Evolutionary conservation across 92 coral and sea anemone species (phyloP), one percentile per base, ranked within the genome.

Genomic region (Palythoa grandiflora): DNA sequence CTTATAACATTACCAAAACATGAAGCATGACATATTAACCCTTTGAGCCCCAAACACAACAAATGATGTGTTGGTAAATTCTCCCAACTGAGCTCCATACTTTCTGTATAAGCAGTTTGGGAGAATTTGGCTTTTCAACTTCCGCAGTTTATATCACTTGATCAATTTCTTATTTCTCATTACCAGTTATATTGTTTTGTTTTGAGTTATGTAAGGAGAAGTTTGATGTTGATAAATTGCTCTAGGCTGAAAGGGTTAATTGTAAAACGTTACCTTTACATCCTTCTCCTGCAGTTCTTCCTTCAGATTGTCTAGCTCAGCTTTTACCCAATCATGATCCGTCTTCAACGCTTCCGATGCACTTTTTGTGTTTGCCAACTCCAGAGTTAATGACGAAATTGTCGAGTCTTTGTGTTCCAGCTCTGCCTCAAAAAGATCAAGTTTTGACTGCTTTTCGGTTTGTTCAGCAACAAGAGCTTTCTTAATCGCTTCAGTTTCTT

Each of bases 321-420:
- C 77, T 87, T 89, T 88, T 35, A 91, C 87, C 95, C 95, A 92
- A 3, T 94, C 95, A 59, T 93, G 91, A 9, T 91, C 93, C 16
- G 87, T 90, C 84, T 74, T 89, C 79, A 86, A 19, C 52, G 75
- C 86, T 77, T 86, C 84, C 61, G 94, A 83, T 47, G 48, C 71
- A 55, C 21, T 72, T 28, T 84, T 92, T n/a, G 91, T 84, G 10
- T 37, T 60, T 3, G 86, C 51, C 77, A 91, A 73, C 51, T 87
- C 93, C 6, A 63, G 77, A 17, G 80, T 89, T 55, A 60, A 36
- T 55, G 80, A 71, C 10, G 50, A 20, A 81, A 77, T 83, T 3
- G 79, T 71, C 8, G 71, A 71, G 11, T 51, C 44, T 54, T 28
- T 83, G 16, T 87, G 83, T 35, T 89, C 93, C 35, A 89, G 63